phyloP scores from a whole-genome alignment of 2,797 vertebrate species.

The Scyliorhinus canicula region DNA sequence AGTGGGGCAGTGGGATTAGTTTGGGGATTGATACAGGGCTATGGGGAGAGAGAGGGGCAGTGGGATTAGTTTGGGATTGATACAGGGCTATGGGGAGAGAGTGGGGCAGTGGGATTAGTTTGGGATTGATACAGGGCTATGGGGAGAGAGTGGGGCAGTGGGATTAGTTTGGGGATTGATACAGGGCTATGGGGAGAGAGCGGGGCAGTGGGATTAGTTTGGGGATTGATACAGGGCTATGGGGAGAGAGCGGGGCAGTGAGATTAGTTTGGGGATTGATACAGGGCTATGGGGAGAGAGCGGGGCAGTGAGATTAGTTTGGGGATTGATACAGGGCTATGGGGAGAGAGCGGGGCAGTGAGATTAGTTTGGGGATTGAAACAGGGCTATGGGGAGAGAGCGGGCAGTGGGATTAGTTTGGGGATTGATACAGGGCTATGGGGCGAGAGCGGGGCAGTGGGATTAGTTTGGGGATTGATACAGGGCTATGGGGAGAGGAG shows the following conservation, averaged over 20 bases:
- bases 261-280: too few species aligned
- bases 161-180: neutral
- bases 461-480: too few species aligned
- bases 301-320: neutral
- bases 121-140: neutral
- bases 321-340: neutral
- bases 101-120: neutral
- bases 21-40: neutral
- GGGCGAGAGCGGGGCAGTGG: too few species aligned
- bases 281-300: too few species aligned
- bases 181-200: neutral
- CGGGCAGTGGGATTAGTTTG: neutral
- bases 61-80: constrained; percentile 8
- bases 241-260: neutral
- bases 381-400: neutral
- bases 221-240: neutral
- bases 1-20: neutral
- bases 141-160: neutral
- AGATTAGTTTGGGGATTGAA: neutral
- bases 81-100: neutral
- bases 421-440: too few species aligned
- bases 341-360: neutral
- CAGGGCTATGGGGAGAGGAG: too few species aligned
- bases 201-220: neutral
- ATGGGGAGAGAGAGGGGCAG: neutral